phyloP scores from a whole-genome alignment of 2,888 invertebrate species.

The Tuberolachnus salignus region DNA sequence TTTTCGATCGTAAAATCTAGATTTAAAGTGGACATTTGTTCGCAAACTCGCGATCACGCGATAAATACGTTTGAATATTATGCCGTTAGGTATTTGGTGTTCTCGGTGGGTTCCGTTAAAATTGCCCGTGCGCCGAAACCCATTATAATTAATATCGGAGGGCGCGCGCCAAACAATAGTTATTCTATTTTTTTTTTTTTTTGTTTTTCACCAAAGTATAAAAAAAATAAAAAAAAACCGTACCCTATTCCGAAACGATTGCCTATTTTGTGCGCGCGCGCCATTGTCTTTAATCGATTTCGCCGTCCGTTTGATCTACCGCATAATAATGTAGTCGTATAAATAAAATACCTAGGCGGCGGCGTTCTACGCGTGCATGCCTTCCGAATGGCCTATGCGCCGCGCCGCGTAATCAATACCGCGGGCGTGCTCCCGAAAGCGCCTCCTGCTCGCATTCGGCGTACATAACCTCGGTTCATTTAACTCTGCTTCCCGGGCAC shows the following conservation, averaged over 20 bases:
- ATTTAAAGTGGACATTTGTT: too few species aligned
- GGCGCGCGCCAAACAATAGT: too few species aligned
- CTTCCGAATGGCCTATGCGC: constrained; percentile 29
- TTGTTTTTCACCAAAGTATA: too few species aligned
- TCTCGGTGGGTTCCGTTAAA: too few species aligned
- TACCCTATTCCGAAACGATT: not conserved
- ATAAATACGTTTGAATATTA: too few species aligned
- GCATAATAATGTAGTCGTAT: not conserved
- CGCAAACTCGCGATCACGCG: too few species aligned
- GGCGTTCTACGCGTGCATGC: constrained; percentile 33
- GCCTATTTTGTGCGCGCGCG: not conserved
- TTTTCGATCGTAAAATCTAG: too few species aligned
- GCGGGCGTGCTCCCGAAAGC: not conserved
- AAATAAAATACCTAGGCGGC: not conserved
- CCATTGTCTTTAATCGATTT: not conserved
- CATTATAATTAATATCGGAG: too few species aligned
- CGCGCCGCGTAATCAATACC: constrained; percentile 35
- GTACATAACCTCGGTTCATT: constrained; percentile 7
- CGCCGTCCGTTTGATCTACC: not conserved
- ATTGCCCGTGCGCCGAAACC: too few species aligned
- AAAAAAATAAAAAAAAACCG: too few species aligned
- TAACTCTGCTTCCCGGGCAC: constrained; percentile 10
- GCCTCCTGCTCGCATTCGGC: not conserved
- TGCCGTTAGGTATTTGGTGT: too few species aligned
- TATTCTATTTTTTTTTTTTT: too few species aligned